Base-by-base conservation (phyloP, 2,888 invertebrate genomes). In the Acholoe squamosa region DNA sequence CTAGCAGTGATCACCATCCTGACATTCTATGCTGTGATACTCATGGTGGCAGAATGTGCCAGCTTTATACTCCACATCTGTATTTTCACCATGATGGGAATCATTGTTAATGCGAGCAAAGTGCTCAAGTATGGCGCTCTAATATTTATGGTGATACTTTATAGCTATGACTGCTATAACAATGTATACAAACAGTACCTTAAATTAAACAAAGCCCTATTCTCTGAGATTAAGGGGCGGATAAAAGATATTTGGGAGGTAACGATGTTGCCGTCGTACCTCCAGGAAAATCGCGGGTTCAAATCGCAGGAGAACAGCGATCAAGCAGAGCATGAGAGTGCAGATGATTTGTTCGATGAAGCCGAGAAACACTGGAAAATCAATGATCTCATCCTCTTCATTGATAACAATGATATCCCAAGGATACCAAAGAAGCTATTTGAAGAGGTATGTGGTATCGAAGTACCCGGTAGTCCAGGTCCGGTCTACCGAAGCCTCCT, bases 151-250 rank as follows among this genome's bases (percentile, higher is more conserved):
- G 95, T 95, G 25, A 93, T 95, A 34, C 94, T 95, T n/a, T 95
- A 95, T 93, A 95, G 94, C 94, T 95, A 92, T 94, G 94, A 93
- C 92, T 95, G 95, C 91, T 95, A 95, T 92, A 94, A 94, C 92
- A 94, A 95, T 91, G 95, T 95, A 28, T 95, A 95, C 90, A 93
- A 94, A 56, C 95, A 94, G 89, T 95, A 95, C 90, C 92, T 94
- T 76, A 94, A 93, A 31, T 94, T 95, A 90, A 95, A 95, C 92
- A 94, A 94, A 89, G 94, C 94, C n/a, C 93, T 95, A 33, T 94
- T 95, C 25, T 94, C 94, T 22, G 95, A 95, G 71, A 94, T 95
- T 67, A 95, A 94, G 91, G 94, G 94, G 28, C 91, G 95, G 33
- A 93, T 94, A 5, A 94, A 94, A 22, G 95, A 95, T 89, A 91